A percentile compares a stretch with the other conserved stretches of the same genome.
Conservation (phyloP, 2,797 vertebrate species). For the Phataginus tetradactyla region DNA sequence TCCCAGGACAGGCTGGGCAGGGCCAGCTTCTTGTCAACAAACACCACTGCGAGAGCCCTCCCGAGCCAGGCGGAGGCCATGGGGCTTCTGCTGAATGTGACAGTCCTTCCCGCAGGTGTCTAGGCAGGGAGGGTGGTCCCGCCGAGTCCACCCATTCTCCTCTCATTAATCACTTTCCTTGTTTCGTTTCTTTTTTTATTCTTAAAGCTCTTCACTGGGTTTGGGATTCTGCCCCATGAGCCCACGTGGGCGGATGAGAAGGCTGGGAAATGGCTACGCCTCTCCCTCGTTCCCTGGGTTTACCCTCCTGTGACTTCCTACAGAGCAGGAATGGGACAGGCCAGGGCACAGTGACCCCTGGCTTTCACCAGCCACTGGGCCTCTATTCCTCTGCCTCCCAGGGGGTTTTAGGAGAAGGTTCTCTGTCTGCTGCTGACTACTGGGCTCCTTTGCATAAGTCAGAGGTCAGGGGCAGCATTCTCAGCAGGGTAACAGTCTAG, state of each 20-base stretch:
- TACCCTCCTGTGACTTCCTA: neutral
- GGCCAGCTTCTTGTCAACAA: neutral
- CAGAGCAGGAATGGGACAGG: neutral
- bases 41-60: neutral
- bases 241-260: neutral
- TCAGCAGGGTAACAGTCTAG: no score
- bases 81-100: no score
- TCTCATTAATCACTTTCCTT: neutral
- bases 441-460: neutral
- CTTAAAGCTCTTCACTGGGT: neutral
- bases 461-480: neutral
- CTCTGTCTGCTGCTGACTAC: neutral
- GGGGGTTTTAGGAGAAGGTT: neutral
- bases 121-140: neutral
- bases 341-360: neutral
- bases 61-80: accelerated
- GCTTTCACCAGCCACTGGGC: neutral
- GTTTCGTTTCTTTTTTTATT: neutral
- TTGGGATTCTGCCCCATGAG: neutral
- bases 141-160: neutral
- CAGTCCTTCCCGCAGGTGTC: neutral
- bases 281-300: neutral
- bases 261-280: neutral
- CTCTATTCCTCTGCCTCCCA: neutral
- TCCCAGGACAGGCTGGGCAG: neutral